Base-by-base conservation (phyloP, 2,113 vertebrate genomes). In the Taurulus bubalis region DNA sequence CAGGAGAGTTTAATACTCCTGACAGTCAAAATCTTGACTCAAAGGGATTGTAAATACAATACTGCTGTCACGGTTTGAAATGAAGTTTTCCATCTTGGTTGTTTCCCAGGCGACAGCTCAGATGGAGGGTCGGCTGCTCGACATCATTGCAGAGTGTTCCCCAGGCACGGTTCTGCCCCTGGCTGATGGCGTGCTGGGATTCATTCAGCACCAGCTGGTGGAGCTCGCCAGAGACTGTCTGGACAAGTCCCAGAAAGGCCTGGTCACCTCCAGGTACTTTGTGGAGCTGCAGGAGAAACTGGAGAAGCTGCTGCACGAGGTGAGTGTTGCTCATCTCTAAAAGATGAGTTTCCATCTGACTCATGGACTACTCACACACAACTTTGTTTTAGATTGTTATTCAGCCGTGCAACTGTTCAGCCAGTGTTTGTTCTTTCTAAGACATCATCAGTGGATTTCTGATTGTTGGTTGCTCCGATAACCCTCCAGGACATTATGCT, bases 281-380 rank as follows among this genome's bases (percentile, higher is more conserved):
- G 91, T 97, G 88, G 98, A 99, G 92, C 96, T 99, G 86, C 98
- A 99, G 88, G 97, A 98, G 85, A 98, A 99, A 56, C 93, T 99
- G 14, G 98, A 98, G 92, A 97, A 97, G 87, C 94, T 99, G 90
- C 94, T 99, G 69, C 95, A 97, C 36, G 97, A 98, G 9, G 98
- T 97, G 87, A 62, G 84, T 59, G 30, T 55, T 49, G 65, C 12
- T 34, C 3, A 28, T 40, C 36, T 28, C 68, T 28, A 20, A 26
- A 22, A 68, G 8, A 56, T 26, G 32, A 28, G 2, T 20, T 55
- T 67, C 12, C 16, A 38, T 66, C 34, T 63, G 8, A 40, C 47
- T 28, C 32, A 20, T 59, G 14, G 28, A 68, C 34, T 55, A 55
- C 34, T 77, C 8, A 2, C 15, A 59, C 7, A 3, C 32, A 32